These are phyloP conservation scores for Telmatherina bonti DNA, from an alignment of 2,797 vertebrate species.

Conservation along the genomic window DNA sequence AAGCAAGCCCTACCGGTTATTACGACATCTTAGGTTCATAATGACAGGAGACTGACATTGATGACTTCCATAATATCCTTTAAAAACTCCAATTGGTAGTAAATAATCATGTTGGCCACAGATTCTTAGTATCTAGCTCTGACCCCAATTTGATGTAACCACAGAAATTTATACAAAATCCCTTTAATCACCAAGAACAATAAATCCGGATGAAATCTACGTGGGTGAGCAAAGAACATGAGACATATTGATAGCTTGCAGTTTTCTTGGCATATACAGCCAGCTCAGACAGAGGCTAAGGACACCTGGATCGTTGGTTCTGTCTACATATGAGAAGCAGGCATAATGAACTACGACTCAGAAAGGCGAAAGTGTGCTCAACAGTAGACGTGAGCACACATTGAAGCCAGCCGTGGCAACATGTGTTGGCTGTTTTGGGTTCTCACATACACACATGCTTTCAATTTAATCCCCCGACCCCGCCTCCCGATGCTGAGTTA, in stretches of 20 bases:
- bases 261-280: not conserved
- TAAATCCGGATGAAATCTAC: constrained; percentile 49
- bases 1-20: constrained; percentile 10
- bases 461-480: constrained; percentile 52
- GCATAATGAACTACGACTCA: constrained; percentile 33
- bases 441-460: constrained; percentile 75
- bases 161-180: constrained; percentile 57
- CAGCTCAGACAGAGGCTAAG: constrained; percentile 4
- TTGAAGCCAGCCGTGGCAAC: constrained; percentile 57
- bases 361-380: constrained; percentile 36
- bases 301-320: constrained; percentile 13
- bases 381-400: constrained; percentile 58
- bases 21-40: constrained; percentile 33
- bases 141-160: constrained; percentile 40
- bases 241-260: constrained; percentile 16
- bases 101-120: constrained; percentile 62
- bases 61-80: constrained; percentile 45
- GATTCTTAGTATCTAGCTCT: constrained; percentile 36
- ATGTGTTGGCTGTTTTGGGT: constrained; percentile 58
- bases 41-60: constrained; percentile 36
- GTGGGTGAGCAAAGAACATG: constrained; percentile 7
- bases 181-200: constrained; percentile 65
- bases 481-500: constrained; percentile 65
- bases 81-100: constrained; percentile 45
- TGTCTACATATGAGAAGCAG: constrained; percentile 16